A percentile compares a stretch with the other conserved stretches of the same genome.
Evolutionary conservation across 2,888 invertebrate species (phyloP).

Genomic region (Temnothorax unifasciatus): DNA sequence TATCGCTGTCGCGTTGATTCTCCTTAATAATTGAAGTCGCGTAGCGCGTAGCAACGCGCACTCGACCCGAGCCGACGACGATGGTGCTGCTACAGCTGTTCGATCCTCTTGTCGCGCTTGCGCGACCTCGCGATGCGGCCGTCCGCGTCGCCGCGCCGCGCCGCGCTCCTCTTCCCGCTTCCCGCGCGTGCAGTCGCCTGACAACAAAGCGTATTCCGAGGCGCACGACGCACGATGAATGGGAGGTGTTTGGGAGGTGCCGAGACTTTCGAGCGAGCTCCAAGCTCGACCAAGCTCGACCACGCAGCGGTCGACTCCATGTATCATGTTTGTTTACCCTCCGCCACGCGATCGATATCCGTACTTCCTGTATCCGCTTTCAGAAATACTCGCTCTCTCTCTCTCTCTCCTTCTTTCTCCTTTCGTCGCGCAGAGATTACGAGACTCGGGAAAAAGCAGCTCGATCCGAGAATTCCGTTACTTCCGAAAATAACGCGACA

Average conservation of each 20-base stretch:
- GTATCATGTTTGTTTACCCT: constrained; percentile 35
- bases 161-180: not conserved
- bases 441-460: not conserved
- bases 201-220: constrained; percentile 20
- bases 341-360: constrained; percentile 38
- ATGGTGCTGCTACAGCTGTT: constrained; percentile 22
- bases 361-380: constrained; percentile 1
- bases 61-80: not conserved
- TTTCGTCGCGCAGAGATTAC: not conserved
- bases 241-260: not conserved
- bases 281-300: too few species aligned
- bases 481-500: constrained; percentile 58
- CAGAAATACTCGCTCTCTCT: not conserved
- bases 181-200: not conserved
- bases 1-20: not conserved
- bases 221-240: constrained; percentile 4
- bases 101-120: constrained; percentile 32
- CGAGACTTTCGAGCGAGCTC: not conserved
- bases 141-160: not conserved
- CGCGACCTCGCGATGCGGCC: constrained; percentile 33
- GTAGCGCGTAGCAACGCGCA: not conserved
- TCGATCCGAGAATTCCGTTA: constrained; percentile 37
- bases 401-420: not conserved
- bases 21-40: not conserved
- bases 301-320: not conserved